phyloP scores from a whole-genome alignment of 2,888 invertebrate genomes.

The Leptinotarsa tumamoca region DNA sequence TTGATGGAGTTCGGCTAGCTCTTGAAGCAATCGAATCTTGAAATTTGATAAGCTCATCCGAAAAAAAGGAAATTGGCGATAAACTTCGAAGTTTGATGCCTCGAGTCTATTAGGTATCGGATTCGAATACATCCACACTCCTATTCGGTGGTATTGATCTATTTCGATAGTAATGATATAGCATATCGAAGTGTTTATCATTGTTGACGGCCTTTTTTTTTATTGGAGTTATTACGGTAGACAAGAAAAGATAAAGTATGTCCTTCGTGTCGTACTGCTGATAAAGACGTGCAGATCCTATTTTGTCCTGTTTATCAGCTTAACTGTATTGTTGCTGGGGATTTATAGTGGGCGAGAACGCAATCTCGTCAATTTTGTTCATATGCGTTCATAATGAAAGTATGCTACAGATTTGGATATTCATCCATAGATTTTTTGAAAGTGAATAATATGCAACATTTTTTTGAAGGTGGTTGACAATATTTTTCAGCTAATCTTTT shows the following conservation, averaged over 20 bases:
- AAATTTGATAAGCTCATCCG: slow-evolving; percentile 8
- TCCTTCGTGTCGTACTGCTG: neutral
- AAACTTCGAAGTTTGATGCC: slow-evolving; percentile 26
- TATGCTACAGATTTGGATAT: no score
- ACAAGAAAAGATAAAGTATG: neutral
- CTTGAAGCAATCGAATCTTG: slow-evolving; percentile 15
- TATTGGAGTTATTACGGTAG: neutral
- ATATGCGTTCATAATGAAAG: no score
- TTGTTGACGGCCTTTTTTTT: neutral
- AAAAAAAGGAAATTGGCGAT: slow-evolving; percentile 20
- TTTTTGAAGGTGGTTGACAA: no score
- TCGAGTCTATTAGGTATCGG: slow-evolving; percentile 14
- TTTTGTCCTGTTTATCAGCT: no score
- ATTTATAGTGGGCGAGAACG: no score
- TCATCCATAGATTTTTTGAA: no score
- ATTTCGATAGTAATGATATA: slow-evolving; percentile 18
- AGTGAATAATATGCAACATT: no score
- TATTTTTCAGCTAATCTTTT: no score
- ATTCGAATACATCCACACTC: slow-evolving; percentile 11
- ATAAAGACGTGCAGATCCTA: no score
- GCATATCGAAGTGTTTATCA: neutral
- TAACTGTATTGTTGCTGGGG: no score
- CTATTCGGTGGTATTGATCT: slow-evolving; percentile 26
- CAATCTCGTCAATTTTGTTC: no score
- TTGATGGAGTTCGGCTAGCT: neutral